Percentiles rank a stretch among this genome's conserved stretches.
phyloP scores from a whole-genome alignment of 2,113 vertebrate species.

The Maccullochella peelii region DNA sequence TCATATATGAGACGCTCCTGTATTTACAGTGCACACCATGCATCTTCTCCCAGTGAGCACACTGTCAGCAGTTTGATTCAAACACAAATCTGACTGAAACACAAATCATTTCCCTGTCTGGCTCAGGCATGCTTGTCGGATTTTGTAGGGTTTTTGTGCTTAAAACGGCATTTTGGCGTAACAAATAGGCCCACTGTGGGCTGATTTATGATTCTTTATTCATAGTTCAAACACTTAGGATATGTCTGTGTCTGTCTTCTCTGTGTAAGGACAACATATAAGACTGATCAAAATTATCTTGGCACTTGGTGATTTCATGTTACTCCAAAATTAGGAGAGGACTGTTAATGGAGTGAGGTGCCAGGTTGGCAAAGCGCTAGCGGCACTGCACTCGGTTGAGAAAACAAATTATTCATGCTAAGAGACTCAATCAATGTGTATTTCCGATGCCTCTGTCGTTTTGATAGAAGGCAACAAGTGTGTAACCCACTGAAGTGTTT shows the following conservation, averaged over 20 bases:
- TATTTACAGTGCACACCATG: slow-evolving; percentile 44
- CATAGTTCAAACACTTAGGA: slow-evolving; percentile 54
- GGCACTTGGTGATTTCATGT: slow-evolving; percentile 54
- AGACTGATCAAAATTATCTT: slow-evolving; percentile 64
- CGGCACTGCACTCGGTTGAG: slow-evolving; percentile 45
- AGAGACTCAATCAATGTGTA: slow-evolving; percentile 62
- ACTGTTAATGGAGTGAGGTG: slow-evolving; percentile 62
- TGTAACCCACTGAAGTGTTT: slow-evolving; percentile 51
- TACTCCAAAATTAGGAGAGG: slow-evolving; percentile 63
- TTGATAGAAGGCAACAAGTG: slow-evolving; percentile 54
- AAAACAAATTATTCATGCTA: slow-evolving; percentile 73
- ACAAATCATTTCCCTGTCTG: slow-evolving; percentile 67
- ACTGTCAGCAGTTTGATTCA: slow-evolving; percentile 68
- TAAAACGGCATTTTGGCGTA: slow-evolving; percentile 57
- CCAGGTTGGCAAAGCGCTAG: slow-evolving; percentile 64
- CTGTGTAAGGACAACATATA: slow-evolving; percentile 60
- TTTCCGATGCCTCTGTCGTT: slow-evolving; percentile 53
- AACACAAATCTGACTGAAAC: slow-evolving; percentile 71
- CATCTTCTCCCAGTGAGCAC: slow-evolving; percentile 57
- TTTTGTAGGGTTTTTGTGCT: slow-evolving; percentile 51
- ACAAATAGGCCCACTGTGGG: slow-evolving; percentile 66
- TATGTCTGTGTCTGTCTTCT: slow-evolving; percentile 42
- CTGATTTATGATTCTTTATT: slow-evolving; percentile 61
- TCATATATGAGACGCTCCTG: slow-evolving; percentile 60
- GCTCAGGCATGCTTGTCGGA: slow-evolving; percentile 57